Conservation (phyloP, 2,113 vertebrate genomes). For the Lepidiolamprologus cunningtoni region DNA sequence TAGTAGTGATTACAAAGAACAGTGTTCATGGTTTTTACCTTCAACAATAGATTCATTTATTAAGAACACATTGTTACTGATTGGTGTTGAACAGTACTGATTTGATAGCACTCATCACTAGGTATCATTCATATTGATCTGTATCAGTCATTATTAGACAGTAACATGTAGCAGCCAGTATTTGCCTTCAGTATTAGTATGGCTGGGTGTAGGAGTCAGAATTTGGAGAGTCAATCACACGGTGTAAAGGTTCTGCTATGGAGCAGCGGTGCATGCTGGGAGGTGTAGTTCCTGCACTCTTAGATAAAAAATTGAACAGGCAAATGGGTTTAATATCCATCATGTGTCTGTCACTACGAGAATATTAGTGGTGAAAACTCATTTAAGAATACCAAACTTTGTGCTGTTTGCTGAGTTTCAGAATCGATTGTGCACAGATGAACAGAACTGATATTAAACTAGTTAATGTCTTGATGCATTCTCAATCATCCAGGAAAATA, state of each 20-base stretch:
- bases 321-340: neutral
- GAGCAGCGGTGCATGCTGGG: neutral
- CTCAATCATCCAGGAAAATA: too few relatives aligned
- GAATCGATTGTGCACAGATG: neutral
- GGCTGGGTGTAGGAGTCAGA: neutral
- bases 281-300: neutral
- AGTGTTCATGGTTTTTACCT: neutral
- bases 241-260: neutral
- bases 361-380: neutral
- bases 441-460: neutral
- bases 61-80: neutral
- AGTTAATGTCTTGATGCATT: accelerated
- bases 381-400: neutral
- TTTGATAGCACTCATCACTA: neutral
- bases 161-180: accelerated
- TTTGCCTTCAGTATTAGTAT: neutral
- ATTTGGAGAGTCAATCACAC: neutral
- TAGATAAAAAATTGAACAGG: neutral
- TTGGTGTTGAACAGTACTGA: neutral
- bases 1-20: neutral
- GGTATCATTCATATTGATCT: neutral
- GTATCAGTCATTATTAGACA: neutral
- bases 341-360: neutral
- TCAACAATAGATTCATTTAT: neutral
- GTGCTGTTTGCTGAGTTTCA: neutral